Evolutionary conservation across 2,888 invertebrate genomes (phyloP), one percentile per base, ranked within the genome.

Genomic region (Trichopoda pennipes): DNA sequence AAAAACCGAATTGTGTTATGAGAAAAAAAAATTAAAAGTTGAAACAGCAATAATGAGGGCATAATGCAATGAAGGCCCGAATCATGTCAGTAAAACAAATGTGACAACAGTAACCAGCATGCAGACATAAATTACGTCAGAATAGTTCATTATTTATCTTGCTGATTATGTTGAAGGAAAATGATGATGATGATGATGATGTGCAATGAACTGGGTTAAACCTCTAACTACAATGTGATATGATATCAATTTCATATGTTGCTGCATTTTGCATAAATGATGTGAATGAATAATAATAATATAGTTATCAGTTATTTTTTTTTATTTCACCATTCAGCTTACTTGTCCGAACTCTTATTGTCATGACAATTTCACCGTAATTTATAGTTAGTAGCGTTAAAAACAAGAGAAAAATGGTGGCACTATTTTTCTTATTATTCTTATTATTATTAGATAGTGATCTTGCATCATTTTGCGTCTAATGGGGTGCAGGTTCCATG

Each of bases 41-140:
- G 32, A 49, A 64, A 56, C 10, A 53, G 14, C 17, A 64, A 51
- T 51, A 79, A 73, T 73, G 68, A 68, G 73, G 66, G 73, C 23
- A 75, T 53, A 35, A 51, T 19, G 17, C 49, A 44, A 14, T 9
- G 10, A 19, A 66, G 2, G 9, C 21, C 51, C 42, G 53, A 56
- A 68, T 63, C 42, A 60, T 74, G 73, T 60, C 61, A 81, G 58
- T 53, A 12, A 56, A 81, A 81, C 73, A 51, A 61, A 81, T 77
- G 53, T 16, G 28, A 35, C 21, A 38, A 35, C 61, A 64, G 17
- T 53, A 51, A 68, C 76, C 81, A 81, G 76, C 81, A 81, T 81
- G 38, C 9, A 32, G 28, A 28, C 63, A 49, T 49, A 47, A 56
- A 44, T 19, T 64, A 44, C 53, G 53, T 28, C 47, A 73, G 32